phyloP scores from a whole-genome alignment of 2,113 vertebrate genomes.

The Oreochromis spilurus region DNA sequence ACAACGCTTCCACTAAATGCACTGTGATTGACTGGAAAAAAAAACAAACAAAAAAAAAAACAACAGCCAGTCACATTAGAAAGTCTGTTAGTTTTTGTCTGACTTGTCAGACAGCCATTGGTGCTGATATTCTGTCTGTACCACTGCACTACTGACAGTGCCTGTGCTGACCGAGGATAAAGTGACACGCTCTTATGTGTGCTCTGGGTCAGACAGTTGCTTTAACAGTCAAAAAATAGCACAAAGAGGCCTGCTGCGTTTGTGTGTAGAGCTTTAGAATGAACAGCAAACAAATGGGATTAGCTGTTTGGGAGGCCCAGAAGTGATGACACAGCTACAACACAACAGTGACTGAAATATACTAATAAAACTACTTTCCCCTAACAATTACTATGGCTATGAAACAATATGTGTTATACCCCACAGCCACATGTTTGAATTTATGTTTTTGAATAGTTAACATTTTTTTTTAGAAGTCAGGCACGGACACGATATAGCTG shows the following conservation, averaged over 20 bases:
- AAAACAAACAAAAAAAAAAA: too few species aligned
- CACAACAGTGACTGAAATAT: neutral
- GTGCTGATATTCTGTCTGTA: neutral
- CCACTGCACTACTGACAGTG: neutral
- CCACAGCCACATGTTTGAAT: neutral
- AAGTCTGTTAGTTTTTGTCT: neutral
- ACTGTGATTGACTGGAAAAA: neutral
- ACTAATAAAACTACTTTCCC: neutral
- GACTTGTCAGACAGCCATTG: neutral
- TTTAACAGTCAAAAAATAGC: slow-evolving; percentile 30
- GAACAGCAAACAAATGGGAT: slow-evolving; percentile 7
- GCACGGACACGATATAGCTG: neutral
- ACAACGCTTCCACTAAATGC: neutral
- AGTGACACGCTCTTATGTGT: neutral
- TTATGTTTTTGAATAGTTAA: neutral
- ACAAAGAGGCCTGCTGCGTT: neutral
- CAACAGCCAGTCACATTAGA: neutral
- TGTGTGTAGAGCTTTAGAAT: neutral
- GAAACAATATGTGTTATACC: neutral
- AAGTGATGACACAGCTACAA: neutral
- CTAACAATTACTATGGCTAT: neutral
- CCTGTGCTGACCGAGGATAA: neutral
- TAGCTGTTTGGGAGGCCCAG: neutral
- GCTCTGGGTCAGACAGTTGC: slow-evolving; percentile 16
- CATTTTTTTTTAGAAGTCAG: neutral